Evolutionary conservation across 2,888 invertebrate species (phyloP), one percentile per base, ranked within the genome.

Genomic region (Lithophane ornitopus): DNA sequence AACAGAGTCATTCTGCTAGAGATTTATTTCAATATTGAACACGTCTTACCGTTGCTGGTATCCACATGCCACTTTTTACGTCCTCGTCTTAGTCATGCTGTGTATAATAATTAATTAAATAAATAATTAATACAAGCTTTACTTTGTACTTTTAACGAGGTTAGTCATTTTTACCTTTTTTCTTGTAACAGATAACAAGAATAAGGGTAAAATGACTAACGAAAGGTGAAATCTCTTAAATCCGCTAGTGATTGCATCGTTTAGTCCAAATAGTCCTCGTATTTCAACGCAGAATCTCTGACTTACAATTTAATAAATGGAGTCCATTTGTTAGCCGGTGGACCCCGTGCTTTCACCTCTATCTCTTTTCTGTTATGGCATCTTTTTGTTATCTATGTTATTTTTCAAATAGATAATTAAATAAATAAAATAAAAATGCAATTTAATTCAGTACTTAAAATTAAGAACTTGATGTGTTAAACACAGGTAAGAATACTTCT

Each of bases 11-110:
- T 95, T 95, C 91, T 93, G 91, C 89, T 87, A 87, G 92, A 94
- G 94, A 95, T 96, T 95, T 96, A 96, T 95, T 94, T 93, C 93
- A 91, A 94, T 95, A 94, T 94, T 93, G 93, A 92, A 92, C 93
- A 90, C 85, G 89, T 89, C 85, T 88, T 88, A 80, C 82, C 80
- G 59, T 80, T 59, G 76, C 83, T 73, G 22, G n/a, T 78, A 72
- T 76, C 26, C 65, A 61, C 49, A 70, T 52, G 4, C 26, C 62
- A 70, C 52, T 62, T 68, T 69, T 44, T 73, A 67, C 28, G 62
- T 73, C 41, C 12, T 71, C 54, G 12, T 68, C 61, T 58, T 26
- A 39, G 14, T 70, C 41, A 11, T 66, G 44, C 54, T 46, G 26
- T 69, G 16, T 54, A 22, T 70, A 49, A 58, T 58, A 52, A 70